A percentile compares a stretch with the other conserved stretches of the same genome.
Evolutionary conservation across 2,888 invertebrate genomes (phyloP).

Genomic region (Leptinotarsa haldemani): DNA sequence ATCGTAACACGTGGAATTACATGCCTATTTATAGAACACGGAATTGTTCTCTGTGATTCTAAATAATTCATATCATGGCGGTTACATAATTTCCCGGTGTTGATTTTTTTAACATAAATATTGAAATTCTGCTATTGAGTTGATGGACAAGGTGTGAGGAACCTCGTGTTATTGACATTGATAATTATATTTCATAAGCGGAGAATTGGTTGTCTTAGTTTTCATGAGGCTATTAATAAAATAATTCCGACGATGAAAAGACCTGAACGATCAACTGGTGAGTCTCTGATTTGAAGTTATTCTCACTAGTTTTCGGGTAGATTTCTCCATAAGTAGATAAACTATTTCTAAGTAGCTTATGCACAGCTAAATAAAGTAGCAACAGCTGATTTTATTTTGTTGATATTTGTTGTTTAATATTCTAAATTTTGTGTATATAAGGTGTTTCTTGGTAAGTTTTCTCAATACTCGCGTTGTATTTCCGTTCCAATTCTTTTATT

Average conservation of each 20-base stretch:
- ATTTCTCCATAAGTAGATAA: constrained; percentile 2
- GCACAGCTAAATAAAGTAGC: constrained; percentile 33
- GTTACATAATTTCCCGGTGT: too few species aligned
- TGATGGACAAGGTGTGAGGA: neutral
- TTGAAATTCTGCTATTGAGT: neutral
- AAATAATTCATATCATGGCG: too few species aligned
- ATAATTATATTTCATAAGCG: neutral
- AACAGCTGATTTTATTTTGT: constrained; percentile 32
- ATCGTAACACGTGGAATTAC: too few species aligned
- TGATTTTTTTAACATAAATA: neutral
- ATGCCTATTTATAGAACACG: too few species aligned
- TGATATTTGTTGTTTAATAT: constrained; percentile 25
- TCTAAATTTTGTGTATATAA: constrained; percentile 27
- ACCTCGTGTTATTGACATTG: neutral
- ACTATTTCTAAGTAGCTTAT: constrained; percentile 27
- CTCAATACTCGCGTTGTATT: constrained; percentile 25
- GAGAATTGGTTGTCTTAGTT: neutral
- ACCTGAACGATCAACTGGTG: neutral
- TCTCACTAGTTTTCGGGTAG: neutral
- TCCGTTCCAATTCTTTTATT: constrained; percentile 16
- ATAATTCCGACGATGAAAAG: neutral
- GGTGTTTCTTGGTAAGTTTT: constrained; percentile 26
- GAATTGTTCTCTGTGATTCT: too few species aligned
- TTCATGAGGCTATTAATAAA: neutral
- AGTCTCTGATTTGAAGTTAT: neutral